Percentiles rank a stretch among this genome's conserved stretches.
Conservation (phyloP, 1,140 invertebrate genomes). For the Musca vetustissima region DNA sequence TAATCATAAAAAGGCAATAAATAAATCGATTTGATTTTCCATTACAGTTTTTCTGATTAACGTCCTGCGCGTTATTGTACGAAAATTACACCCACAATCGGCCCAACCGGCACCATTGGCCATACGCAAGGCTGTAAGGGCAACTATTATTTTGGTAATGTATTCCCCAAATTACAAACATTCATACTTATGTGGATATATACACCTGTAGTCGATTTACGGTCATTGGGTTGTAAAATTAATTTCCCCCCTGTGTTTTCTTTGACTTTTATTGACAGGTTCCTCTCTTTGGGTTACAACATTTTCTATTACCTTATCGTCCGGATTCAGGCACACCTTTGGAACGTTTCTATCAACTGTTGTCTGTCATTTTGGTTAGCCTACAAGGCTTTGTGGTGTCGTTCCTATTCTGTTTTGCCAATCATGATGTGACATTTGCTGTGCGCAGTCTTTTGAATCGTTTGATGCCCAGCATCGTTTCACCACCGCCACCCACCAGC, state of each 20-base stretch:
- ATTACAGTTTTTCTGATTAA: slow-evolving; percentile 81
- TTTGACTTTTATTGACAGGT: slow-evolving; percentile 60
- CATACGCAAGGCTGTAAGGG: slow-evolving; percentile 61
- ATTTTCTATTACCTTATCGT: too few relatives aligned
- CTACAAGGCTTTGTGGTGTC: slow-evolving; percentile 86
- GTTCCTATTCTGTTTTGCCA: slow-evolving; percentile 87
- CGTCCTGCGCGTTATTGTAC: slow-evolving; percentile 79
- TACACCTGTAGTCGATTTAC: neutral
- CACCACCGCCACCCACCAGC: slow-evolving; percentile 44
- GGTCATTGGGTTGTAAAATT: neutral
- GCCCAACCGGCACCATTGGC: slow-evolving; percentile 59
- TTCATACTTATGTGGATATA: too few relatives aligned
- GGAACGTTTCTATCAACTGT: slow-evolving; percentile 75
- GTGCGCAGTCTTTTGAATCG: slow-evolving; percentile 56
- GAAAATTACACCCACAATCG: slow-evolving; percentile 73
- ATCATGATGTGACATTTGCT: slow-evolving; percentile 75
- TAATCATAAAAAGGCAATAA: neutral
- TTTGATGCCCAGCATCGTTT: slow-evolving; percentile 41
- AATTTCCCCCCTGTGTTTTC: slow-evolving; percentile 71
- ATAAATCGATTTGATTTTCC: slow-evolving; percentile 32
- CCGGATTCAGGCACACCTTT: slow-evolving; percentile 71
- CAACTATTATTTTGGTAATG: slow-evolving; percentile 74
- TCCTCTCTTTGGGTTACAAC: slow-evolving; percentile 71
- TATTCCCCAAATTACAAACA: too few relatives aligned
- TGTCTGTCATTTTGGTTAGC: too few relatives aligned